Evolutionary conservation across 2,797 vertebrate species (phyloP).

Genomic region (Melanogrammus aeglefinus): DNA sequence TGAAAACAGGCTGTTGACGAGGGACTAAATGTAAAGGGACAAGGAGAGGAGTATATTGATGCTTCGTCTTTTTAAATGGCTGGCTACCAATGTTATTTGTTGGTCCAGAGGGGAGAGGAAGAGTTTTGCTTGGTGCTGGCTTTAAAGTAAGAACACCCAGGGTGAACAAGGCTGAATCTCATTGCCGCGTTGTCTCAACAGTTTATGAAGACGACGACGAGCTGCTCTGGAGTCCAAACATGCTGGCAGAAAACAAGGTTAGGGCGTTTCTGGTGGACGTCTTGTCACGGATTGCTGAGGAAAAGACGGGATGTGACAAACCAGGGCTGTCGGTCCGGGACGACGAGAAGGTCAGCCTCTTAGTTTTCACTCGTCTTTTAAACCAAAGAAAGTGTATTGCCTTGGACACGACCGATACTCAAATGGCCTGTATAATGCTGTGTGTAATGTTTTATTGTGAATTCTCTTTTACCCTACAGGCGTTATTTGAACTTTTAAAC

Average conservation of each 20-base stretch:
- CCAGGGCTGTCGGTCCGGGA: constrained; percentile 82
- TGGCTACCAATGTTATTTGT: background rate
- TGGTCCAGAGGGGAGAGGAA: background rate
- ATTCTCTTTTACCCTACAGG: constrained; percentile 67
- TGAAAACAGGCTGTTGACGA: background rate
- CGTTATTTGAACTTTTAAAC: constrained; percentile 89
- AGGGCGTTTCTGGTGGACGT: constrained; percentile 87
- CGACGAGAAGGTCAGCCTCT: constrained; percentile 83
- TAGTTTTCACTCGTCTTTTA: background rate
- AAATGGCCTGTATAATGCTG: background rate
- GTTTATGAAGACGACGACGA: constrained; percentile 91
- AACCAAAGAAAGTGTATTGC: background rate
- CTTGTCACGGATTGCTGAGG: constrained; percentile 77
- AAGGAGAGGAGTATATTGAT: background rate
- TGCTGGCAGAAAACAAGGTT: constrained; percentile 86
- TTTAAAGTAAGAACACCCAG: background rate
- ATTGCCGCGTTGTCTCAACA: constrained; percentile 47
- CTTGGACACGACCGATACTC: background rate
- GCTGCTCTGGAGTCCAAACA: constrained; percentile 88
- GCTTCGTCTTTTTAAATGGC: background rate
- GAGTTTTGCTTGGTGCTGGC: background rate
- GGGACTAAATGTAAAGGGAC: background rate
- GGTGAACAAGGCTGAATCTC: background rate
- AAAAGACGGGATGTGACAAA: constrained; percentile 75
- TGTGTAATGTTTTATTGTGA: background rate